Evolutionary conservation across 37 sponge, comb jelly and placozoan species (phyloP).

Genomic region (Halichondria panicea): DNA sequence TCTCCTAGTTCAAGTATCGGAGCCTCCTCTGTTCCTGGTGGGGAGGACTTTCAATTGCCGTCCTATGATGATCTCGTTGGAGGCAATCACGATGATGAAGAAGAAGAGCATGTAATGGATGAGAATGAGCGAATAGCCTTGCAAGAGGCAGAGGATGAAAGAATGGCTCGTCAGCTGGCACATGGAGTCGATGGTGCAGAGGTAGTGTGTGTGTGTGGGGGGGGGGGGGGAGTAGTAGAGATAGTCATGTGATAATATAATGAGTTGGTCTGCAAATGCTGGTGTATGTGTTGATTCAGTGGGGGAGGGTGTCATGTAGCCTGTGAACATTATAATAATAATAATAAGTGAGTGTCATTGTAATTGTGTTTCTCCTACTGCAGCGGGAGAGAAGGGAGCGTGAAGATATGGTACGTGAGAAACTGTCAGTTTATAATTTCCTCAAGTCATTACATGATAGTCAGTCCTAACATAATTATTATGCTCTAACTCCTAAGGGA

Average conservation of each 20-base stretch:
- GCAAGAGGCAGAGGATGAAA: conserved; percentile 43
- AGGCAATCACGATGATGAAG: not conserved
- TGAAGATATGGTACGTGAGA: conserved; percentile 13
- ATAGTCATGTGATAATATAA: not conserved
- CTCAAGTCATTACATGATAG: too few species aligned
- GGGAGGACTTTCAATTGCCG: not conserved
- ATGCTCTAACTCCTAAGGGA: too few species aligned
- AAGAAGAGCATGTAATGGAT: conserved; percentile 21
- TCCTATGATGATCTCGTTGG: conserved; percentile 10
- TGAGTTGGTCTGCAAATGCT: not conserved
- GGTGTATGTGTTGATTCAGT: not conserved
- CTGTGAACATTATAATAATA: too few species aligned
- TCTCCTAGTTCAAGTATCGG: not conserved
- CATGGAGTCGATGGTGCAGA: conserved; percentile 27
- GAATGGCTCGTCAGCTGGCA: conserved; percentile 27
- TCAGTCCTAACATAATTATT: too few species aligned
- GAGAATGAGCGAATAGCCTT: conserved; percentile 44
- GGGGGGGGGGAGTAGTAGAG: not conserved
- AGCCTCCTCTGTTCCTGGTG: not conserved
- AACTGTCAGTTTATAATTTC: not conserved
- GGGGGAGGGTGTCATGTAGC: too few species aligned
- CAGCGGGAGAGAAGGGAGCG: conserved; percentile 14
- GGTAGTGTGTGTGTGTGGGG: not conserved
- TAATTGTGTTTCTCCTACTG: not conserved
- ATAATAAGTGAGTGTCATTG: too few species aligned